phyloP scores from a whole-genome alignment of 2,797 vertebrate genomes.

The Protosalanx chinensis region DNA sequence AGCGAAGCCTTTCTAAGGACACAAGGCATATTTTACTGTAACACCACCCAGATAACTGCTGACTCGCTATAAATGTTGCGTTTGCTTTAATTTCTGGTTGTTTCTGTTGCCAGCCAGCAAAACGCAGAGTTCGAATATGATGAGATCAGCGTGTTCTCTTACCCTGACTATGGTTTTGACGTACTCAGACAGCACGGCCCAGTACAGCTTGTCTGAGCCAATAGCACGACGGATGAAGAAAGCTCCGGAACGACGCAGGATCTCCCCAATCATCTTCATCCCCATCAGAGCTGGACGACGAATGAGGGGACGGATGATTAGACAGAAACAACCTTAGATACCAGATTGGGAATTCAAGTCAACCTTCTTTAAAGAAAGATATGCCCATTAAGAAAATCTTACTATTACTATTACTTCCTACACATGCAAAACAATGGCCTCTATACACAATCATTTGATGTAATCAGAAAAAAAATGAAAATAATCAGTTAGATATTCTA shows the following conservation, averaged over 20 bases:
- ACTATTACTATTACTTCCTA: too few species aligned
- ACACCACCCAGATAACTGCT: too few species aligned
- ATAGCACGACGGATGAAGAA: constrained; percentile 95
- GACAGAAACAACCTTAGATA: not conserved
- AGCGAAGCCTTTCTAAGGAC: constrained; percentile 81
- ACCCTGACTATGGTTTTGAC: constrained; percentile 90
- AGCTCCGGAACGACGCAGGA: constrained; percentile 89
- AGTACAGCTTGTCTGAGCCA: constrained; percentile 90
- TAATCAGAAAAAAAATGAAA: not conserved
- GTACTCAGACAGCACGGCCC: constrained; percentile 94
- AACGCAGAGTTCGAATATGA: not conserved
- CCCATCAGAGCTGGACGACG: constrained; percentile 82
- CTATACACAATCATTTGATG: too few species aligned
- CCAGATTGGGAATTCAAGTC: not conserved
- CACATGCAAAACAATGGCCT: too few species aligned
- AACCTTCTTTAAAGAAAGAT: too few species aligned
- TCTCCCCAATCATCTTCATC: constrained; percentile 90
- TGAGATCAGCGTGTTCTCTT: constrained; percentile 12
- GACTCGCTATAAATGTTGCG: not conserved
- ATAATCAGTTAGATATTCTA: not conserved
- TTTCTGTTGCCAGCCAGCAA: not conserved
- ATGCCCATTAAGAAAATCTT: too few species aligned
- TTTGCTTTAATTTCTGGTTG: not conserved
- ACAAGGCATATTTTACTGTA: constrained; percentile 17
- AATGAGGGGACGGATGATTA: not conserved